Conservation (phyloP, 2,113 vertebrate species). For the Anguilla rostrata region DNA sequence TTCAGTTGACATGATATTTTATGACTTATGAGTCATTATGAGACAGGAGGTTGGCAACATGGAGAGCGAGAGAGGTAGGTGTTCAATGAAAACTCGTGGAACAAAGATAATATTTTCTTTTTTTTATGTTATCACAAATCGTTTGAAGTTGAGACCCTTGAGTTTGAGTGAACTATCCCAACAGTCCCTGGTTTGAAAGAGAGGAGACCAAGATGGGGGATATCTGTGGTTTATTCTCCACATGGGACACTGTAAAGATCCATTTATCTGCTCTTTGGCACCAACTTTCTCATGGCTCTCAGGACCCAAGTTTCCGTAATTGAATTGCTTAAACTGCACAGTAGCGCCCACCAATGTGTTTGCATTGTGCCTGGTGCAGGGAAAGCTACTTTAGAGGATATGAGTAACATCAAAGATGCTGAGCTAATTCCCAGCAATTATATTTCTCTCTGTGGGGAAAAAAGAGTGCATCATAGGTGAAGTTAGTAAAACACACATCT, state of each 20-base stretch:
- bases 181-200: background rate
- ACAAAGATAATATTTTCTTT: background rate
- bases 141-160: background rate
- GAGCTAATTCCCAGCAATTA: conserved; percentile 29
- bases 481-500: conserved; percentile 38
- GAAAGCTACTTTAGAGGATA: background rate
- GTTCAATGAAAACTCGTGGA: background rate
- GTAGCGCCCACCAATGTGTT: conserved; percentile 1
- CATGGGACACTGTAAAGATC: background rate
- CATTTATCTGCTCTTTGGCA: background rate
- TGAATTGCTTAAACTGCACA: background rate
- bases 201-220: background rate
- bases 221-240: background rate
- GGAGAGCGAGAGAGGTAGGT: background rate
- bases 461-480: conserved; percentile 18
- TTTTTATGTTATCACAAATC: background rate
- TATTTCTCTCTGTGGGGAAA: conserved; percentile 18
- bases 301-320: background rate
- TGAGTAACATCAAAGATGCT: conserved; percentile 16
- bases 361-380: background rate
- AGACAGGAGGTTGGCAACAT: background rate
- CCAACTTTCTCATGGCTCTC: background rate
- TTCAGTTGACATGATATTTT: background rate
- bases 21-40: background rate
- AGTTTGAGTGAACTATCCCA: background rate